Evolutionary conservation across 2,113 vertebrate species (phyloP), one percentile per base, ranked within the genome.

Genomic region (Athene noctua): DNA sequence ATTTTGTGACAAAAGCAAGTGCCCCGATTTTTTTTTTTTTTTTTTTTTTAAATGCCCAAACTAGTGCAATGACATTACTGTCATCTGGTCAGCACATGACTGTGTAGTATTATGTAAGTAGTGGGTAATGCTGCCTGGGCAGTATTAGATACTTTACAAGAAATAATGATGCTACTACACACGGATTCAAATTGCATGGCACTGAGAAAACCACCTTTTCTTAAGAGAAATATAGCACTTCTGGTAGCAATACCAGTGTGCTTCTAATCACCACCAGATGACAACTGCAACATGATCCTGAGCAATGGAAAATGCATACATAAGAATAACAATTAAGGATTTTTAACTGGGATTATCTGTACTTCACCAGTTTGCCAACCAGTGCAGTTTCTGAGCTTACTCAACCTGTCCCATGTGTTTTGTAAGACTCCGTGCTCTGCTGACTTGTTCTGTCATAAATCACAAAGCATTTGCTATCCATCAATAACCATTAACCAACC

Each of bases 361-460:
- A 89, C 92, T 96, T 73, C 77, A 88, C 52, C 82, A 86, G 59
- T 19, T 81, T 77, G 62, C 92, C 85, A 93, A 34, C 13, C 63
- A 62, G 58, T 0, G 29, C 59, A 86, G 46, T 20, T 90, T 87
- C 57, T 7, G 11, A 67, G 80, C 61, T 92, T 61, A 87, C 84
- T 90, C 77, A 94, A 7, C 29, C 62, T 80, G 86, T 68, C 80
- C 70, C 65, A 3, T 14, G 14, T 66, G 73, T 86, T 93, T 86
- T 93, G 86, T 67, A 92, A 97, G 95, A 74, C 86, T 96, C 71
- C 91, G 92, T 1, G 66, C 94, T 95, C 92, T 77, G 94, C 89
- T 94, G 89, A 91, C 66, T 91, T 68, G 49, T 26, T 85, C 83
- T 57, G 70, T 46, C 74, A 51, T 90, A 97, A 95, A 91, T 80